Conservation (phyloP, 1,140 invertebrate genomes). For the Drosophila cardini region DNA sequence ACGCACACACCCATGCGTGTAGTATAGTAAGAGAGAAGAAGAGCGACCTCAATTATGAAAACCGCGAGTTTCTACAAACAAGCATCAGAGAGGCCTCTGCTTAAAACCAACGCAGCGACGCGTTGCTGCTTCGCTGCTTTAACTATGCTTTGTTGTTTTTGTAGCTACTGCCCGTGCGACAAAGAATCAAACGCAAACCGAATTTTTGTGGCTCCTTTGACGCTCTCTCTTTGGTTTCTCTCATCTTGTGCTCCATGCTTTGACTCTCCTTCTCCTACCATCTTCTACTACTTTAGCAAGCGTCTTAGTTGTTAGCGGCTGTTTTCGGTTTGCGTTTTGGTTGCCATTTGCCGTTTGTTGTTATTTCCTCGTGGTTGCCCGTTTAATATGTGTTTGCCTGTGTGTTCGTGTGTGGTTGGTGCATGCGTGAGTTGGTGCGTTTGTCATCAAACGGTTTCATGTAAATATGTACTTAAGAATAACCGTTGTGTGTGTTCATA, state of each 20-base stretch:
- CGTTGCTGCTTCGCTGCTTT: constrained; percentile 25
- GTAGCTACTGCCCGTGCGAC: constrained; percentile 55
- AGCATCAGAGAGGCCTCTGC: constrained; percentile 50
- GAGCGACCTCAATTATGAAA: constrained; percentile 81
- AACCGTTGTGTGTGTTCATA: constrained; percentile 20
- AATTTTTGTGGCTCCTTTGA: constrained; percentile 71
- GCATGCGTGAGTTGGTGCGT: constrained; percentile 33
- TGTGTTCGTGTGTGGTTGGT: constrained; percentile 27
- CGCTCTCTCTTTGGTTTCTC: constrained; percentile 37
- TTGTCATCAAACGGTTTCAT: constrained; percentile 56
- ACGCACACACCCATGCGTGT: constrained; percentile 20
- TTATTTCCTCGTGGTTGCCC: constrained; percentile 13
- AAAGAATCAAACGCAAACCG: constrained; percentile 74
- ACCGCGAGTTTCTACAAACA: constrained; percentile 76
- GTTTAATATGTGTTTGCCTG: constrained; percentile 39
- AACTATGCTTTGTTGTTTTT: constrained; percentile 22
- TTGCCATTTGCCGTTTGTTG: constrained; percentile 60
- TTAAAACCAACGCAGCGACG: background rate
- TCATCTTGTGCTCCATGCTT: too few species aligned
- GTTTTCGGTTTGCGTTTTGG: constrained; percentile 60
- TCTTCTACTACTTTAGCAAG: constrained; percentile 3
- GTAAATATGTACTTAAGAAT: constrained; percentile 43
- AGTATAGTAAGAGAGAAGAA: constrained; percentile 15
- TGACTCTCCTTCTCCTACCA: background rate
- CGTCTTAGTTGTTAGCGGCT: constrained; percentile 30